A percentile compares a stretch with the other conserved stretches of the same genome.
phyloP scores from a whole-genome alignment of 2,113 vertebrate species.

The Eonycteris spelaea region DNA sequence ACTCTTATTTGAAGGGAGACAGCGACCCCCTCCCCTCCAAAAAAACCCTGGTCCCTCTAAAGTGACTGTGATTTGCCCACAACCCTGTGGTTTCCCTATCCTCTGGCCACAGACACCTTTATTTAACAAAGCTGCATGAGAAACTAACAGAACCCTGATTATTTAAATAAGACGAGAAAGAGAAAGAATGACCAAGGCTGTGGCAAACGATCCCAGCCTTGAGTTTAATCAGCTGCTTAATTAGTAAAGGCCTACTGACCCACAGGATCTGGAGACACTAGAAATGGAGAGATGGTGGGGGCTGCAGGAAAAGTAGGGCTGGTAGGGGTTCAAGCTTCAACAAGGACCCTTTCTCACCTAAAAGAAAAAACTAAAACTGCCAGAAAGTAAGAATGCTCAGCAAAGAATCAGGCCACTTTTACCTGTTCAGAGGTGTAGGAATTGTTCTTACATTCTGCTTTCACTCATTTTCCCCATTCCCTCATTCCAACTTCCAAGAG shows the following conservation, averaged over 20 bases:
- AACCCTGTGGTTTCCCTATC: background rate
- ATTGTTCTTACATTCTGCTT: conserved; percentile 46
- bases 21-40: background rate
- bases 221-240: conserved; percentile 49
- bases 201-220: conserved; percentile 18
- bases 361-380: conserved; percentile 16
- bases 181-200: background rate
- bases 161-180: conserved; percentile 8
- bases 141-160: background rate
- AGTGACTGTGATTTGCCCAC: background rate
- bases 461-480: conserved; percentile 52
- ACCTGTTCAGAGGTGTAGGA: conserved; percentile 53
- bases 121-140: background rate
- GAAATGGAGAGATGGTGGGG: background rate
- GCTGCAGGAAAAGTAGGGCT: background rate
- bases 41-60: conserved; percentile 11
- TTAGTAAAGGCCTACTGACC: conserved; percentile 39
- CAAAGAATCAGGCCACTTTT: conserved; percentile 30
- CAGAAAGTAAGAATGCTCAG: background rate
- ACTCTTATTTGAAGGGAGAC: background rate
- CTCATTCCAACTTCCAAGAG: conserved; percentile 60
- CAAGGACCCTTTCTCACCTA: background rate
- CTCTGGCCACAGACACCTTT: background rate
- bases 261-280: conserved; percentile 4
- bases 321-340: background rate